A percentile compares a stretch with the other conserved stretches of the same genome.
These are phyloP conservation scores for Leptonema lineaticorne DNA, from an alignment of 1,140 invertebrate species.

Conservation along the genomic window DNA sequence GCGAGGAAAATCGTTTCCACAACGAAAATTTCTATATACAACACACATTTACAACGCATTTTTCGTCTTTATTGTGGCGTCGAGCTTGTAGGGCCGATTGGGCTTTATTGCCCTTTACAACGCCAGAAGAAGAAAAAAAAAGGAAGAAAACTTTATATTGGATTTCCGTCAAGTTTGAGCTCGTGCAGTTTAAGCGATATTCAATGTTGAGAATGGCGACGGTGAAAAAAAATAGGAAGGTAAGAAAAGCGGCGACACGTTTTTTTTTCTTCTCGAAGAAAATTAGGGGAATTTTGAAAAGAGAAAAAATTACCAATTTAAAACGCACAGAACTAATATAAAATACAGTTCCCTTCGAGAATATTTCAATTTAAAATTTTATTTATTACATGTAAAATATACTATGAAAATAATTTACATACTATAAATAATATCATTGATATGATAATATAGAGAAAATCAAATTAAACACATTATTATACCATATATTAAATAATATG, in stretches of 20 bases:
- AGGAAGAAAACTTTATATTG: conserved; percentile 20
- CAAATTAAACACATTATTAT: too few species aligned
- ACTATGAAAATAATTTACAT: too few species aligned
- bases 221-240: too few species aligned
- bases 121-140: too few species aligned
- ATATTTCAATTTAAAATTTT: too few species aligned
- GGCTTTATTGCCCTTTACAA: conserved; percentile 15
- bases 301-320: background rate
- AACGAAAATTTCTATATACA: conserved; percentile 9
- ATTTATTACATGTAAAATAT: too few species aligned
- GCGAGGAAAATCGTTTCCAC: background rate
- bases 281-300: background rate
- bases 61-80: background rate
- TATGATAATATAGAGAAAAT: too few species aligned
- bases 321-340: background rate
- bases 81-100: background rate
- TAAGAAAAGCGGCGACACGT: background rate
- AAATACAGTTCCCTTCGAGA: too few species aligned
- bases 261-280: background rate
- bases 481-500: too few species aligned
- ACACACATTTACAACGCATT: background rate
- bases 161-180: conserved; percentile 14
- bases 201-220: too few species aligned
- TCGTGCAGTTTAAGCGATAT: background rate
- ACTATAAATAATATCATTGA: too few species aligned